Evolutionary conservation across 2,888 invertebrate genomes (phyloP), one percentile per base, ranked within the genome.

Genomic region (Drosophila birchii): DNA sequence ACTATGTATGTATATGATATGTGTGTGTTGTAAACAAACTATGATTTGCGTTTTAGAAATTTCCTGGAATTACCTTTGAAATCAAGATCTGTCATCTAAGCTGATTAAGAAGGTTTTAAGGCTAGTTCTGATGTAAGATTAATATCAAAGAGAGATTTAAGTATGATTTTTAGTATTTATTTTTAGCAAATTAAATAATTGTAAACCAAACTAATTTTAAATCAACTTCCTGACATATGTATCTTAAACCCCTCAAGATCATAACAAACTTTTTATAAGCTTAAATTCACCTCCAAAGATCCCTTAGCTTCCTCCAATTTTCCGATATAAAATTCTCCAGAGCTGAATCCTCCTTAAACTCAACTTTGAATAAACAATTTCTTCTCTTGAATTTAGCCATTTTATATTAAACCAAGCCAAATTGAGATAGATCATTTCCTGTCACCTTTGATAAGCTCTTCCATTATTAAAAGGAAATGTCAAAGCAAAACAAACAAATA

Each of bases 361-460:
- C 29, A 20, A 32, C 9, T 12, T 45, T n/a, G 26, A 68, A 53
- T 26, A 34, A 43, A 2, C 11, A 20, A 51, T 12, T n/a, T 8
- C 45, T 39, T 39, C 69, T 70, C 76, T 78, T 67, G 8, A 45
- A 44, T 32, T 18, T 36, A n/a, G 61, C 23, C 39, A 51, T 18
- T 38, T 73, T 58, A 59, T 72, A 62, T 53, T 34, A 29, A 41
- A 69, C 36, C 9, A 51, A 58, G 23, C 58, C 64, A 76, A 59
- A 69, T 53, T 58, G 63, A 66, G 75, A 47, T 66, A 60, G 71
- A 56, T 67, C 54, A 54, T 57, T 87, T 86, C 84, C 84, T 75
- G 80, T 77, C 71, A 39, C 23, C 68, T 66, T 67, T 81, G 83
- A 87, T 81, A 85, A 82, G 64, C 76, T 74, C 45, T 71, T 78